These are phyloP conservation scores for Siphonodentalium dalli DNA, from an alignment of 2,888 invertebrate genomes.

Conservation along the genomic window DNA sequence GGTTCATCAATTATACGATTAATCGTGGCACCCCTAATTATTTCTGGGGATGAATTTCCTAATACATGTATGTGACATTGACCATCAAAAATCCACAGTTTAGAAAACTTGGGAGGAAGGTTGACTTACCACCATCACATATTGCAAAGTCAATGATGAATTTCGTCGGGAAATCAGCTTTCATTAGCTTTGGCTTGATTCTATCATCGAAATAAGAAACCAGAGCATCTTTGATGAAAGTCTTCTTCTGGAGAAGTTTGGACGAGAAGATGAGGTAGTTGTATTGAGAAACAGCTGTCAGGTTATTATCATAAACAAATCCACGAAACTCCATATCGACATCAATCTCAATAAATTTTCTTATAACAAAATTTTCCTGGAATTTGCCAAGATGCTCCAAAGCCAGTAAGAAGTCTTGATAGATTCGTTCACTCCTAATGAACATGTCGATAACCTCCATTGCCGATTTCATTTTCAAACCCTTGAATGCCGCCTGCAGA, in stretches of 20 bases:
- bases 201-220: conserved; percentile 30
- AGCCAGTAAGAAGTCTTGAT: conserved; percentile 50
- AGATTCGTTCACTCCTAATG: conserved; percentile 47
- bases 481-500: conserved; percentile 43
- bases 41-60: not conserved
- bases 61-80: not conserved
- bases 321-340: conserved; percentile 56
- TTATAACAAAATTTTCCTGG: conserved; percentile 47
- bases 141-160: conserved; percentile 53
- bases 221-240: conserved; percentile 29
- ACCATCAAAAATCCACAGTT: not conserved
- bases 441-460: conserved; percentile 47
- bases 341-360: conserved; percentile 47
- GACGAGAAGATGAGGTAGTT: conserved; percentile 48
- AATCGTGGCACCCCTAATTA: not conserved
- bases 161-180: conserved; percentile 30
- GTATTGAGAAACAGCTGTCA: conserved; percentile 49
- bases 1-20: not conserved
- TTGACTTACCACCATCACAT: conserved; percentile 36
- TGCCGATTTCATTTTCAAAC: conserved; percentile 37
- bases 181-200: conserved; percentile 35
- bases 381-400: conserved; percentile 39
- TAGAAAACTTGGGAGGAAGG: not conserved
- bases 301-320: conserved; percentile 39
- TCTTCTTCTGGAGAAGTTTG: conserved; percentile 31